Conservation (phyloP, 1,140 invertebrate genomes). For the Trichoplusia ni region DNA sequence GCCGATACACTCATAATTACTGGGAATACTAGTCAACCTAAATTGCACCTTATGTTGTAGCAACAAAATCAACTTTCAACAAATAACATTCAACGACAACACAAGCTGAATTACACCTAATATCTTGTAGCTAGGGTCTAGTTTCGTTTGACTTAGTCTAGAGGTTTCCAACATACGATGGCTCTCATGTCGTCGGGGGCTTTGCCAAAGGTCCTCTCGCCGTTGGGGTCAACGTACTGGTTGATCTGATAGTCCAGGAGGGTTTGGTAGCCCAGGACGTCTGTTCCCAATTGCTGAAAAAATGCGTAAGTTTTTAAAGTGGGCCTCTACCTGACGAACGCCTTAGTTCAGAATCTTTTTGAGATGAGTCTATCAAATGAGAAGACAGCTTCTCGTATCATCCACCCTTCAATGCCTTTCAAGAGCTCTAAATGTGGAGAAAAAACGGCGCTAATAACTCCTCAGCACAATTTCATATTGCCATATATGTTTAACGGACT, state of each 20-base stretch:
- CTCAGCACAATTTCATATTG: too few relatives aligned
- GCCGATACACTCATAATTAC: too few relatives aligned
- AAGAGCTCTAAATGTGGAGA: too few relatives aligned
- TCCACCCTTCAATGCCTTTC: too few relatives aligned
- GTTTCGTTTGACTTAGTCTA: constrained; percentile 46
- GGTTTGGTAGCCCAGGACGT: constrained; percentile 90
- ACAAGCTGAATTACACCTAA: background rate
- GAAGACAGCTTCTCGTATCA: too few relatives aligned
- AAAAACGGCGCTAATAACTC: too few relatives aligned
- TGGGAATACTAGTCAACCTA: too few relatives aligned
- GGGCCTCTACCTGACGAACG: too few relatives aligned
- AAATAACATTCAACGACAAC: background rate
- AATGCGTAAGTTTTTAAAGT: constrained; percentile 36
- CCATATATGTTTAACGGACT: too few relatives aligned
- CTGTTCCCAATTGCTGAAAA: constrained; percentile 88
- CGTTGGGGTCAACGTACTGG: constrained; percentile 86
- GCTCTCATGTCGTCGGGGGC: constrained; percentile 89
- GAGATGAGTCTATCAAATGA: too few relatives aligned
- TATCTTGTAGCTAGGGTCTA: background rate
- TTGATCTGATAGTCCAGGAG: constrained; percentile 91
- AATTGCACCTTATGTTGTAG: too few relatives aligned
- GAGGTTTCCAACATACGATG: constrained; percentile 88
- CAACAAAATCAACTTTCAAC: background rate
- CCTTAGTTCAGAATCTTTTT: too few relatives aligned
- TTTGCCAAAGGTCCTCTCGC: constrained; percentile 86